phyloP scores from a whole-genome alignment of 1,140 invertebrate species.

The Drosophila tsacasi region DNA sequence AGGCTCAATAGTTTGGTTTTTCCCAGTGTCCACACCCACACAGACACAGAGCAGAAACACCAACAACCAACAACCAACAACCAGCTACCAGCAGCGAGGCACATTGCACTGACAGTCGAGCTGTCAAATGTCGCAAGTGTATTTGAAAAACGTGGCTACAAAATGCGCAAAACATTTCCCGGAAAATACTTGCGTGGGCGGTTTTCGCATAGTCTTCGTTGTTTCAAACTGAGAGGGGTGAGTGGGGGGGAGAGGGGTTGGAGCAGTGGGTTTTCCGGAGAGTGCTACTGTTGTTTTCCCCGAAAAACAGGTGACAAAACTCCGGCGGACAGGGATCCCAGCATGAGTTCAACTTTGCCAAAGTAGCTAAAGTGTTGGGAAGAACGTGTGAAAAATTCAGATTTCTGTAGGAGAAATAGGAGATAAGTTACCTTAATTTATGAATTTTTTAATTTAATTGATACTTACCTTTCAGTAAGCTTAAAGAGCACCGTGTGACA shows the following conservation, averaged over 20 bases:
- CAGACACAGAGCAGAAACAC: constrained; percentile 11
- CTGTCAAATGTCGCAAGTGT: constrained; percentile 80
- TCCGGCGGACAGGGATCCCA: not conserved
- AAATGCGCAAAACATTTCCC: constrained; percentile 74
- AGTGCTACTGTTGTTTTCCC: not conserved
- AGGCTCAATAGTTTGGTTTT: not conserved
- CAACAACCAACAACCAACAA: not conserved
- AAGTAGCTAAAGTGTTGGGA: constrained; percentile 5
- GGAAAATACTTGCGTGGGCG: constrained; percentile 52
- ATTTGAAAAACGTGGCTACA: constrained; percentile 75
- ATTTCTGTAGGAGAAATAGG: not conserved
- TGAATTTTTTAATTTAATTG: not conserved
- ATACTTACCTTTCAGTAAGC: no score
- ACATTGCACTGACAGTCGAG: constrained; percentile 67
- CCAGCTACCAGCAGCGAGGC: constrained; percentile 6
- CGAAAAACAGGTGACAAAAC: constrained; percentile 30
- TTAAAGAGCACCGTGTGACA: no score
- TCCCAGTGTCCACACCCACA: not conserved
- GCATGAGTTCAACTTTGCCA: not conserved
- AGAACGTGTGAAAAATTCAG: not conserved
- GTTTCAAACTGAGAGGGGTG: not conserved
- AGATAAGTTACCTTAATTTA: not conserved
- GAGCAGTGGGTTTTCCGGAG: not conserved
- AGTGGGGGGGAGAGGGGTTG: no score
- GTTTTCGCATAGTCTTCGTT: constrained; percentile 20